phyloP scores from a whole-genome alignment of 2,797 vertebrate species.

The Acanthurus tractus region DNA sequence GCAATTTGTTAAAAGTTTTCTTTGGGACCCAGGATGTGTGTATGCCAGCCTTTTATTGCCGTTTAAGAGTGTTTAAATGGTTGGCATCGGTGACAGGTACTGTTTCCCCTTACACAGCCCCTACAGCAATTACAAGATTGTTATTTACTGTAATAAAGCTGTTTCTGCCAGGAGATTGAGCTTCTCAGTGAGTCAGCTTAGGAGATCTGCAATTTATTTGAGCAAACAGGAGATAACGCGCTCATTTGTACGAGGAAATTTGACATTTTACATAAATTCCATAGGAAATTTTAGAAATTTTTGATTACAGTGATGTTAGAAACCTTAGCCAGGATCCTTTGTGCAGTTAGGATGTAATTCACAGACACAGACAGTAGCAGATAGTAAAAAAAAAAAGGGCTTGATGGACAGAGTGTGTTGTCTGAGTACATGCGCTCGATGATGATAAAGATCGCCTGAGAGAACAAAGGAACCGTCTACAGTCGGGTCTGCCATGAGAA shows the following conservation, averaged over 20 bases:
- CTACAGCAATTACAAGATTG: slow-evolving; percentile 60
- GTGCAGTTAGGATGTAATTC: slow-evolving; percentile 17
- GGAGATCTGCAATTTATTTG: slow-evolving; percentile 39
- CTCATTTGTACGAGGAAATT: slow-evolving; percentile 20
- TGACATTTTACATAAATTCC: slow-evolving; percentile 29
- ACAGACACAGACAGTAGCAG: slow-evolving; percentile 23
- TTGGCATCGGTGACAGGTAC: slow-evolving; percentile 56
- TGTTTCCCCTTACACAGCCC: slow-evolving; percentile 49
- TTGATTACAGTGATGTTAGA: neutral
- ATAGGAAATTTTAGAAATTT: neutral
- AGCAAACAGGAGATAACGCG: slow-evolving; percentile 13
- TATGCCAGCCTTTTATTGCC: slow-evolving; percentile 53
- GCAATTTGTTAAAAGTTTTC: slow-evolving; percentile 73
- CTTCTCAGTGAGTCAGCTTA: slow-evolving; percentile 32
- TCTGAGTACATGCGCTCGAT: slow-evolving; percentile 35
- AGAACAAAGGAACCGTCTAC: slow-evolving; percentile 66
- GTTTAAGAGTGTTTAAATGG: slow-evolving; percentile 59
- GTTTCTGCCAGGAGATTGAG: slow-evolving; percentile 46
- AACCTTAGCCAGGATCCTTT: slow-evolving; percentile 9
- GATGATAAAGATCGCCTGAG: slow-evolving; percentile 67
- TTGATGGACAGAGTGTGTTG: slow-evolving; percentile 35
- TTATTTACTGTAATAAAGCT: slow-evolving; percentile 50
- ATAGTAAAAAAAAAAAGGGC: neutral
- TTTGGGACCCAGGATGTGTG: slow-evolving; percentile 53
- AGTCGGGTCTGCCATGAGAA: slow-evolving; percentile 60